Percentiles rank a stretch among this genome's conserved stretches.
These are phyloP conservation scores for Sesamia inferens DNA, from an alignment of 2,888 invertebrate genomes.

Conservation along the genomic window DNA sequence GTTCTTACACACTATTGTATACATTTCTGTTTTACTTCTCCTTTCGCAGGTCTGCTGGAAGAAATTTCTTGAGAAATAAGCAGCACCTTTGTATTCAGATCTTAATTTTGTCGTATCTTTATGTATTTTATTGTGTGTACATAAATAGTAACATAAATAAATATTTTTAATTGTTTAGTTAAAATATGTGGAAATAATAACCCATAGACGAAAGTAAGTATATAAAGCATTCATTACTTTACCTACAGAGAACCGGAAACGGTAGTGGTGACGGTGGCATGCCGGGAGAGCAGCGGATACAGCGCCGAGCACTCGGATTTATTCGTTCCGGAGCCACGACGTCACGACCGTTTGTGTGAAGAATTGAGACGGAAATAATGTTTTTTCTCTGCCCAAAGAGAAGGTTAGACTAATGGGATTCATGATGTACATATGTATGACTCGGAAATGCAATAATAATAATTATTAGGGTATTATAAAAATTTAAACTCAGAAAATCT, in stretches of 20 bases:
- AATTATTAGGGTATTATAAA: constrained; percentile 1
- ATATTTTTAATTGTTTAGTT: background rate
- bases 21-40: too few relatives aligned
- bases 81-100: too few relatives aligned
- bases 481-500: background rate
- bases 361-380: constrained; percentile 39
- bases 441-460: background rate
- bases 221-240: constrained; percentile 56
- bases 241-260: constrained; percentile 55
- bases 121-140: too few relatives aligned
- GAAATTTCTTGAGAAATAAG: too few relatives aligned
- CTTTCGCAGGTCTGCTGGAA: too few relatives aligned
- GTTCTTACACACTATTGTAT: too few relatives aligned
- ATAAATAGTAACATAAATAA: too few relatives aligned
- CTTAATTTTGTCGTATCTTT: too few relatives aligned
- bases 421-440: constrained; percentile 4
- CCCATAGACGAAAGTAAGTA: constrained; percentile 17
- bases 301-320: constrained; percentile 62
- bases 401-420: constrained; percentile 4
- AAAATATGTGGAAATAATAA: constrained; percentile 14
- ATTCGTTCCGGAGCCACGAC: constrained; percentile 62
- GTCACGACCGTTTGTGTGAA: constrained; percentile 44
- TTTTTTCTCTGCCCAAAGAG: constrained; percentile 13
- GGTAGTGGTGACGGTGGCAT: constrained; percentile 52
- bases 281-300: constrained; percentile 60